Evolutionary conservation across 2,113 vertebrate species (phyloP), one percentile per base, ranked within the genome.

Genomic region (Pachycephala philippinensis): DNA sequence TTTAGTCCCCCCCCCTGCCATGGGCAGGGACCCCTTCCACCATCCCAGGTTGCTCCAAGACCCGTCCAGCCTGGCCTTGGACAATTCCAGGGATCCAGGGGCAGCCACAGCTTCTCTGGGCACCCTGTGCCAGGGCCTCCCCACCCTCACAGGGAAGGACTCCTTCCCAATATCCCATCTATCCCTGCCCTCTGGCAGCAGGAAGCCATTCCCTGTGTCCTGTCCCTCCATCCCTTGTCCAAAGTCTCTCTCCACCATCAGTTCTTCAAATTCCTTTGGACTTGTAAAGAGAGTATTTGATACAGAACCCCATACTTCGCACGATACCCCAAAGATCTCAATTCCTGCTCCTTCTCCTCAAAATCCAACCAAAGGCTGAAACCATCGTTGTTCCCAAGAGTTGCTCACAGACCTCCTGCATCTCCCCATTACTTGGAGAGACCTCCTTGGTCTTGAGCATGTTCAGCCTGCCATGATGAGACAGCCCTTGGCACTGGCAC

Each of bases 381-480:
- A 20, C 54, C 54, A 49, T 1, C 35, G 5, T 1, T 13, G 47
- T 7, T 15, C 47, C 61, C 75, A 90, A 39, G 61, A 69, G 15
- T 1, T 53, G 5, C 35, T 35, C 20, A 2, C 26, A 66, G 49
- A 39, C 6, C 50, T 52, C 37, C 77, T 59, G 27, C 3, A 4
- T 33, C 37, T 31, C 82, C 40, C 24, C 6, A 9, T 22, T 35
- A 8, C 50, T 75, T 61, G 75, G 54, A 90, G 78, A 76, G 76
- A 75, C 90, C 95, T 90, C 88, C 61, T 63, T 71, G 92, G 9
- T 86, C 93, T 45, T 11, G 59, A 86, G 40, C 68, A 49, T 20
- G 60, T 56, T 95, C 76, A 80, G 63, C 78, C 69, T 5, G 13
- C 64, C 82, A 63, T 4, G 93, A 97, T 96, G 96, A 96, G 90